These are phyloP conservation scores for Apeltes quadracus DNA, from an alignment of 2,113 vertebrate genomes.

Conservation along the genomic window DNA sequence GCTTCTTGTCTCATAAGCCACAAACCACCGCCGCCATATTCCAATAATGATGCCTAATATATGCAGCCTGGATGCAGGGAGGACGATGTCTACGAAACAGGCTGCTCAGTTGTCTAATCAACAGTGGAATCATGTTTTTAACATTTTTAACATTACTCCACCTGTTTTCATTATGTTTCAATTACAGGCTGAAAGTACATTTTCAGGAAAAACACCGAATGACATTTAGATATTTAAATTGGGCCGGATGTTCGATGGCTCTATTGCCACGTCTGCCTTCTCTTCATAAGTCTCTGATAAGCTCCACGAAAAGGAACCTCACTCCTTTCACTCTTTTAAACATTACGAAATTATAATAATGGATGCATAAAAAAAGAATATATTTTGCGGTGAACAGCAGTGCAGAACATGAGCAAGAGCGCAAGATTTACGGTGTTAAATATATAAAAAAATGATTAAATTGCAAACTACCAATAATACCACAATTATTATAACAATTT, in stretches of 20 bases:
- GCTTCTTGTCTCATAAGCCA: conserved; percentile 2
- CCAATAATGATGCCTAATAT: conserved; percentile 11
- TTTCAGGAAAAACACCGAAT: conserved; percentile 5
- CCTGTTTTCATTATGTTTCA: conserved; percentile 16
- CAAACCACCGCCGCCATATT: conserved; percentile 25
- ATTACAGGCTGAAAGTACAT: conserved; percentile 12
- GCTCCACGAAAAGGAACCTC: conserved; percentile 1
- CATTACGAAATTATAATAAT: not conserved
- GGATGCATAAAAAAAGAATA: not conserved
- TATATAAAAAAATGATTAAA: too few species aligned
- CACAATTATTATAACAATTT: not conserved
- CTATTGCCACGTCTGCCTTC: not conserved
- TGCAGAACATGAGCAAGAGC: not conserved
- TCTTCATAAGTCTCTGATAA: not conserved
- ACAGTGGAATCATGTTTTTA: not conserved
- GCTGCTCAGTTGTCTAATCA: conserved; percentile 13
- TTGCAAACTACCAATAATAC: not conserved
- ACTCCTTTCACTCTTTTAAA: not conserved
- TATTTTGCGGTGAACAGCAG: not conserved
- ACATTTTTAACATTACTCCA: conserved; percentile 19
- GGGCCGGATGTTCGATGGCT: not conserved
- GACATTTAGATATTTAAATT: conserved; percentile 4
- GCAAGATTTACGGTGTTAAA: not conserved
- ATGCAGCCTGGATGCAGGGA: not conserved
- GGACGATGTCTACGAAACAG: not conserved